Base-by-base conservation (phyloP, 2,888 invertebrate genomes). In the Orgyia antiqua region DNA sequence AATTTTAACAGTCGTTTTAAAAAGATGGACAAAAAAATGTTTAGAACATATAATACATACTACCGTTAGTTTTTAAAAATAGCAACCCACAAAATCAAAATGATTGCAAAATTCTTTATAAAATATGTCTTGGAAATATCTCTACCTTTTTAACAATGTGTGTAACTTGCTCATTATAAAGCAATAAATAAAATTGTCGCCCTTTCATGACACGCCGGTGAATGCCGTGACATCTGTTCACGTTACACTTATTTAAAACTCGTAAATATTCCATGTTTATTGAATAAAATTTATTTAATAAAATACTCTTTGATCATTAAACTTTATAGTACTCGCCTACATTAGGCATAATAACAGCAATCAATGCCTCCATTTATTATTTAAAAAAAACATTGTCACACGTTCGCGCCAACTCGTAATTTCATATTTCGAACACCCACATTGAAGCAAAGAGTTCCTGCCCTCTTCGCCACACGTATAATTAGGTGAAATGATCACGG, bases 361-460 rank as follows among this genome's bases (percentile, higher is more conserved):
- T 64, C 62, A 58, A 53, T 65, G 58, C 61, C 48, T 46, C 53
- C 64, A 64, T 66, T 58, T 59, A 58, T 68, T 61, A 61, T 59
- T 56, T 45, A 57, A 67, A 72, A 23, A 67, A 64, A 63, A 60
- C 57, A 66, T 52, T 78, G 74, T 79, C 78, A 67, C 77, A 70
- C 70, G 70, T 82, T 80, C 74, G 75, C 78, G 69, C 77, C 70
- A 70, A 68, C 65, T 74, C 68, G 57, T 78, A 79, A 80, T 82
- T 80, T 78, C 68, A 70, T 68, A 76, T 76, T 77, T 77, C 68
- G 84, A 83, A 84, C 84, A 84, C 84, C 84, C 84, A 86, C 84
- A 76, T 66, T 66, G 84, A 53, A 51, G 4, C 68, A 48, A 47
- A 68, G 68, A 68, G 59, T 57, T 65, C 65, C 68, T 68, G 70